A percentile compares a stretch with the other conserved stretches of the same genome.
phyloP scores from a whole-genome alignment of 1,140 invertebrate genomes.

The Hypothenemus hampei region DNA sequence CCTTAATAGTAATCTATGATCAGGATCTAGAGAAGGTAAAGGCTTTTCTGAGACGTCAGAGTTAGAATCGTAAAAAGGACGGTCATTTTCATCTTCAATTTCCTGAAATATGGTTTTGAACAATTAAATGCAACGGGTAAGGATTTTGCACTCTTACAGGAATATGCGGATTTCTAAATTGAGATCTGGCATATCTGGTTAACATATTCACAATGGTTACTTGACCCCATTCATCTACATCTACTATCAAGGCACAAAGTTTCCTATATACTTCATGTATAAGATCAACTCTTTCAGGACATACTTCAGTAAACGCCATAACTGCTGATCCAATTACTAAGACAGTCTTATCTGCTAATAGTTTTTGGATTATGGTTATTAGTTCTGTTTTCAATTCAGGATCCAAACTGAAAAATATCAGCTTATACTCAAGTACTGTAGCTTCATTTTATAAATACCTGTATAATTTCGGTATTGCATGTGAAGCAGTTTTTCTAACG shows the following conservation, averaged over 20 bases:
- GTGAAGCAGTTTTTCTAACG: constrained; percentile 98
- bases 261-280: constrained; percentile 95
- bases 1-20: constrained; percentile 85
- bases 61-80: constrained; percentile 69
- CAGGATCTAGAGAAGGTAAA: constrained; percentile 71
- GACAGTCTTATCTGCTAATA: constrained; percentile 95
- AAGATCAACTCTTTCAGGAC: constrained; percentile 93
- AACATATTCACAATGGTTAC: constrained; percentile 96
- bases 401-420: constrained; percentile 69
- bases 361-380: constrained; percentile 90
- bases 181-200: constrained; percentile 88
- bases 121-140: no score
- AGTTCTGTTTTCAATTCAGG: constrained; percentile 95
- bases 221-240: constrained; percentile 99
- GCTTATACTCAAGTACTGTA: neutral
- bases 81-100: constrained; percentile 50
- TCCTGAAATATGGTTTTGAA: constrained; percentile 34
- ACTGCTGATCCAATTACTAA: constrained; percentile 97
- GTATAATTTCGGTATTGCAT: constrained; percentile 98
- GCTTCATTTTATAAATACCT: constrained; percentile 51
- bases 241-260: constrained; percentile 90
- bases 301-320: constrained; percentile 98
- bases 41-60: constrained; percentile 48
- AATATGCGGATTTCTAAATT: constrained; percentile 87
- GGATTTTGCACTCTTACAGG: constrained; percentile 66